Evolutionary conservation across 2,113 vertebrate genomes (phyloP).

Genomic region (Sturnus vulgaris): DNA sequence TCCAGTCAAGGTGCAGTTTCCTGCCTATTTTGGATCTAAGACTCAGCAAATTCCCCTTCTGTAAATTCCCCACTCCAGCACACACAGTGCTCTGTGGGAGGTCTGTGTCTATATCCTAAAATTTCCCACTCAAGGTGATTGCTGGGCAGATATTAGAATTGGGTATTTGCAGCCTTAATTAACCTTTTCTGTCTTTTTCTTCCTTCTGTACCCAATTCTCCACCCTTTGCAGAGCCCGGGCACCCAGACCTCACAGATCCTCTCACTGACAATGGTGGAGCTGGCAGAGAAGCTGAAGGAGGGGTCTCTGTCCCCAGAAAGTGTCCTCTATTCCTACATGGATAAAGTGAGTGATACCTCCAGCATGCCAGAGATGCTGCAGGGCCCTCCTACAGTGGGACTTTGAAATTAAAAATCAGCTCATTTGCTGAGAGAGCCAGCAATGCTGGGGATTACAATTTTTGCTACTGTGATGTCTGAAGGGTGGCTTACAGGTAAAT

Average conservation of each 20-base stretch:
- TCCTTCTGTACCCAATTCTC: background rate
- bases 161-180: background rate
- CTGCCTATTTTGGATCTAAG: background rate
- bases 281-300: slow-evolving; percentile 69
- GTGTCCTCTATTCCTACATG: slow-evolving; percentile 76
- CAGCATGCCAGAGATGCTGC: background rate
- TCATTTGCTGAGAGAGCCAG: background rate
- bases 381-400: background rate
- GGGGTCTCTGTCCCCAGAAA: slow-evolving; percentile 69
- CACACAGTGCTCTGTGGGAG: background rate
- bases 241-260: slow-evolving; percentile 40
- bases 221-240: slow-evolving; percentile 40
- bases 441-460: background rate
- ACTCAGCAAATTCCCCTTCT: background rate
- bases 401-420: background rate
- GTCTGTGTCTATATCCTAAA: background rate
- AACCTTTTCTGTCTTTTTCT: background rate
- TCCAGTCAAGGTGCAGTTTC: background rate
- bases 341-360: slow-evolving; percentile 68
- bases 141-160: background rate
- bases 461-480: background rate
- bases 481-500: background rate
- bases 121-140: background rate
- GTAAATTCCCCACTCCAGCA: background rate
- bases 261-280: slow-evolving; percentile 67